phyloP scores from a whole-genome alignment of 2,888 invertebrate species.

The Ophonus ardosiacus region DNA sequence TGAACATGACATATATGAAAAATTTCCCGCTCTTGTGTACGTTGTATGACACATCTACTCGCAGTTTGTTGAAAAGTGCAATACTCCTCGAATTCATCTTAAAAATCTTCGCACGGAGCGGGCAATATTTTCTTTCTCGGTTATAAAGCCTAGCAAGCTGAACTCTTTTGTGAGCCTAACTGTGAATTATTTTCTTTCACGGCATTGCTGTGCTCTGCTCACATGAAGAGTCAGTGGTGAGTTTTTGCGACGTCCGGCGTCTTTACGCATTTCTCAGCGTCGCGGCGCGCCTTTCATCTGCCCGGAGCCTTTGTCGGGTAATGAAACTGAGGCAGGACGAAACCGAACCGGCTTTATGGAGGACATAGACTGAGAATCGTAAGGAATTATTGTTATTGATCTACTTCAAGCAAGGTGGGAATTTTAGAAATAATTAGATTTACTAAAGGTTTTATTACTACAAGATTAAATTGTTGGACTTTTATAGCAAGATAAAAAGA shows the following conservation, averaged over 20 bases:
- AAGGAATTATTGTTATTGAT: slow-evolving; percentile 51
- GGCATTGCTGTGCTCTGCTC: neutral
- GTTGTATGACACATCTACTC: neutral
- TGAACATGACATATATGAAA: neutral
- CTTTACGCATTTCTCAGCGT: slow-evolving; percentile 36
- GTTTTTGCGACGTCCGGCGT: slow-evolving; percentile 30
- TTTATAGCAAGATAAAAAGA: neutral
- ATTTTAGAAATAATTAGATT: neutral
- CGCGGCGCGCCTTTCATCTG: neutral
- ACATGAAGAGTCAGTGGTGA: slow-evolving; percentile 36
- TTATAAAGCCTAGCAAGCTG: slow-evolving; percentile 36
- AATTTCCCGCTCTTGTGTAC: neutral
- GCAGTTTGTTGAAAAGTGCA: neutral
- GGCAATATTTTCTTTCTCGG: slow-evolving; percentile 49
- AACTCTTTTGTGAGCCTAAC: slow-evolving; percentile 54
- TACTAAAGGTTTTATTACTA: neutral
- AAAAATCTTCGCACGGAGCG: slow-evolving; percentile 27
- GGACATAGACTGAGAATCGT: slow-evolving; percentile 42
- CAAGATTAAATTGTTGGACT: neutral
- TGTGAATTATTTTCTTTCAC: slow-evolving; percentile 57
- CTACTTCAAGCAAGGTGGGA: neutral
- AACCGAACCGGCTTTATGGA: slow-evolving; percentile 16
- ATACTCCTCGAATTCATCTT: slow-evolving; percentile 14
- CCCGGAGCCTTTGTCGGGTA: neutral
- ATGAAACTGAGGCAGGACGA: slow-evolving; percentile 26